These are phyloP conservation scores for Thaumatotibia leucotreta DNA, from an alignment of 1,140 invertebrate genomes.

Conservation along the genomic window DNA sequence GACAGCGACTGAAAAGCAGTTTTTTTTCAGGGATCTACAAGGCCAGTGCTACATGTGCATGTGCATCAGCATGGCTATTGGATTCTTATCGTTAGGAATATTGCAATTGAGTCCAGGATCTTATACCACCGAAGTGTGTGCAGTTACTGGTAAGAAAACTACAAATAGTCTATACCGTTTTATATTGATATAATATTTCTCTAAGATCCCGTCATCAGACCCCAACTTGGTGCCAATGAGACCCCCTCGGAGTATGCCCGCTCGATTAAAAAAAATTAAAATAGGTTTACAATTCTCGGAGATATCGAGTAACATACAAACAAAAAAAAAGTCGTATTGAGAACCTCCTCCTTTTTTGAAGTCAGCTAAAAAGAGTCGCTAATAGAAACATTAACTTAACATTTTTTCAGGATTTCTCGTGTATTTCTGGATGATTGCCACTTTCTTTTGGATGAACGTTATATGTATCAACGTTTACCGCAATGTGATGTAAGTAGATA, in stretches of 20 bases:
- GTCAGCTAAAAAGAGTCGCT: no score
- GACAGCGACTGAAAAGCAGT: background rate
- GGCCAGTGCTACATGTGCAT: slow-evolving; percentile 77
- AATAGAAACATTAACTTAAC: no score
- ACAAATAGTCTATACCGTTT: background rate
- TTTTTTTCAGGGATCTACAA: slow-evolving; percentile 70
- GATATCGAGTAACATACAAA: no score
- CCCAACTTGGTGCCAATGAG: no score
- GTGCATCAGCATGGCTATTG: slow-evolving; percentile 76
- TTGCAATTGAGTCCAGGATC: slow-evolving; percentile 66
- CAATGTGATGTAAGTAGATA: slow-evolving; percentile 77
- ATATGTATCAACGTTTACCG: slow-evolving; percentile 81
- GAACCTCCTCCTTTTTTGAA: no score
- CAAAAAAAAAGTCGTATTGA: no score
- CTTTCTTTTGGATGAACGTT: slow-evolving; percentile 83
- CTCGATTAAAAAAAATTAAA: no score
- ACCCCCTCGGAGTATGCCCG: no score
- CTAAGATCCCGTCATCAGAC: no score
- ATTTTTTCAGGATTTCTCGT: slow-evolving; percentile 75
- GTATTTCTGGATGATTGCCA: slow-evolving; percentile 80
- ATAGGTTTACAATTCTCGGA: no score
- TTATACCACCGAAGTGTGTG: slow-evolving; percentile 47
- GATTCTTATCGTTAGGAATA: slow-evolving; percentile 77
- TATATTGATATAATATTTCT: no score
- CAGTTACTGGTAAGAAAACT: slow-evolving; percentile 66